Base-by-base conservation (phyloP, 2,113 vertebrate genomes). In the Grus americana region DNA sequence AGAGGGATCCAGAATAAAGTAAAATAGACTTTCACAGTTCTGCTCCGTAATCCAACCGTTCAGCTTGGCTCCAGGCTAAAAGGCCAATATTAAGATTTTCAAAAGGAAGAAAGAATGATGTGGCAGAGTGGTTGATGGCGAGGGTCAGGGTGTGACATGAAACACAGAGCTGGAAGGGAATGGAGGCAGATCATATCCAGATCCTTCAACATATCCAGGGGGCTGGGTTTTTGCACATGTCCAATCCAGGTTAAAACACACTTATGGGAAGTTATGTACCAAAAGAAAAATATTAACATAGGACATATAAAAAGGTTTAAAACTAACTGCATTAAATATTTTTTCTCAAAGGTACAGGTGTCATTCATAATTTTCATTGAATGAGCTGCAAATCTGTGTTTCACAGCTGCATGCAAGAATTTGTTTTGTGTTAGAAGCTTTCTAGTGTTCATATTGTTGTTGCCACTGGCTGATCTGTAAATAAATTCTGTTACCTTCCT, bases 141-240 rank as follows among this genome's bases (percentile, higher is more conserved):
- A 4, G 46, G 6, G 5, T 34, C 2, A 0, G 12, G 10, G 5
- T 54, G 19, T 70, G 24, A 22, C 76, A 36, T 0, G 2, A 50
- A 86, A 40, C n/a, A 47, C 54, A 34, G 7, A 30, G 12, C 47
- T 93, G 50, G n/a, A 49, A 59, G 32, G 19, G 52, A 70, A 49
- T 5, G 42, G n/a, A 58, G 27, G 6, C 1, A 1, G 21, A 32
- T 34, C 3, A 5, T 22, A 20, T 19, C 23, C 23, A 78, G 23
- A 13, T 71, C 79, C 61, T 52, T 71, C 6, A 34, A 49, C 7
- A 23, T 40, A 71, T 57, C 34, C 40, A 68, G 6, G 24, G 21
- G 4, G 0, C 2, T 78, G 59, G 21, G 11, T 1, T 22, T 73
- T 79, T 84, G 20, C 42, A 78, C 3, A 0, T 57, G 40, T 65